phyloP scores from a whole-genome alignment of 2,888 invertebrate species.

The Hartigia nigra region DNA sequence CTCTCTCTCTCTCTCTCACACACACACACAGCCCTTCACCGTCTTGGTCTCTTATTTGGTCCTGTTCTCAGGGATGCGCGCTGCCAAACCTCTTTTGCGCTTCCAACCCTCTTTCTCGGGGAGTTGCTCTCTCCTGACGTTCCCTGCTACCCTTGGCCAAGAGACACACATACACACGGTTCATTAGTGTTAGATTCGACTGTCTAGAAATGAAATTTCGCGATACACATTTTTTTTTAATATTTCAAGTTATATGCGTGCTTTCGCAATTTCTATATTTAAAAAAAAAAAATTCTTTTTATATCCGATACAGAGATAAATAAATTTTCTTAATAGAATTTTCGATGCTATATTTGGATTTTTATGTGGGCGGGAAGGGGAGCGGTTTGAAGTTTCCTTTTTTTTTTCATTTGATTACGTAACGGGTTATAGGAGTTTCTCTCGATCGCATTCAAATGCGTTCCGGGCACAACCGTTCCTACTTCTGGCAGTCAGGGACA shows the following conservation, averaged over 20 bases:
- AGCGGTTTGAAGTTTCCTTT: too few relatives aligned
- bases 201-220: neutral
- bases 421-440: neutral
- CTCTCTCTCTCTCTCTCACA: too few relatives aligned
- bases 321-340: neutral
- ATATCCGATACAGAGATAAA: neutral
- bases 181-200: neutral
- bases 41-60: conserved; percentile 38
- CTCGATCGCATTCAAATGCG: neutral
- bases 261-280: neutral
- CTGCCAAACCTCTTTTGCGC: neutral
- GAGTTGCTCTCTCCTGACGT: neutral
- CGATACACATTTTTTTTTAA: too few relatives aligned
- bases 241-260: neutral
- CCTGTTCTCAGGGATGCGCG: conserved; percentile 33
- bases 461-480: neutral
- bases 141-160: neutral
- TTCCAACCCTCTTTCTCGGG: neutral
- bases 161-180: neutral
- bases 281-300: neutral
- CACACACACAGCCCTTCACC: conserved; percentile 11
- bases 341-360: neutral
- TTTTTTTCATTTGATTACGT: neutral
- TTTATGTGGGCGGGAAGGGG: too few relatives aligned
- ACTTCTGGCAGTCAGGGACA: neutral